Percentiles rank a stretch among this genome's conserved stretches.
These are phyloP conservation scores for Pogoniulus pusillus DNA, from an alignment of 2,797 vertebrate species.

Conservation along the genomic window DNA sequence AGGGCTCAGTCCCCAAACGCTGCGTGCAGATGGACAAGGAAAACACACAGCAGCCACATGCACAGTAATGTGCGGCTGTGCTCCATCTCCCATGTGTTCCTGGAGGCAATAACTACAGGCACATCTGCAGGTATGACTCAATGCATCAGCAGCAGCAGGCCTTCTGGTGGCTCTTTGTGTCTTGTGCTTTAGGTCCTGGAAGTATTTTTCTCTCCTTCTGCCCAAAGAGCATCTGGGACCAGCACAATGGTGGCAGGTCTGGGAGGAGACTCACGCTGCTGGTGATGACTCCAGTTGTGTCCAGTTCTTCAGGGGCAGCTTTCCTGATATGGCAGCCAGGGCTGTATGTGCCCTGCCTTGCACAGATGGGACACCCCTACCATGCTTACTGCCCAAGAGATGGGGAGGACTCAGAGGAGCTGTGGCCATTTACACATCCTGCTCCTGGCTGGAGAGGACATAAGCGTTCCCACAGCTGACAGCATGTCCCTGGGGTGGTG, in stretches of 20 bases:
- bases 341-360: fast-evolving
- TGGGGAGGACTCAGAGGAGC: background rate
- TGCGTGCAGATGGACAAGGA: fast-evolving
- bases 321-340: fast-evolving
- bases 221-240: background rate
- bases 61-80: fast-evolving
- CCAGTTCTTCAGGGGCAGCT: background rate
- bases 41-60: background rate
- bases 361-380: no score
- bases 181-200: background rate
- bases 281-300: fast-evolving
- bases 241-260: fast-evolving
- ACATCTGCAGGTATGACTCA: background rate
- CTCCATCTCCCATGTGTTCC: background rate
- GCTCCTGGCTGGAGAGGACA: background rate
- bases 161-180: background rate
- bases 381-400: fast-evolving
- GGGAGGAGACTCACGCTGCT: background rate
- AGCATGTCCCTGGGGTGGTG: fast-evolving
- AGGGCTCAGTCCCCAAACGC: background rate
- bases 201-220: background rate
- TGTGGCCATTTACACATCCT: fast-evolving
- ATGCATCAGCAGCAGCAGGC: fast-evolving
- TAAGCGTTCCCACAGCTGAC: background rate
- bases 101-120: background rate